A percentile compares a stretch with the other conserved stretches of the same genome.
Evolutionary conservation across 2,113 vertebrate species (phyloP).

Genomic region (Chlorodrepanis virens): DNA sequence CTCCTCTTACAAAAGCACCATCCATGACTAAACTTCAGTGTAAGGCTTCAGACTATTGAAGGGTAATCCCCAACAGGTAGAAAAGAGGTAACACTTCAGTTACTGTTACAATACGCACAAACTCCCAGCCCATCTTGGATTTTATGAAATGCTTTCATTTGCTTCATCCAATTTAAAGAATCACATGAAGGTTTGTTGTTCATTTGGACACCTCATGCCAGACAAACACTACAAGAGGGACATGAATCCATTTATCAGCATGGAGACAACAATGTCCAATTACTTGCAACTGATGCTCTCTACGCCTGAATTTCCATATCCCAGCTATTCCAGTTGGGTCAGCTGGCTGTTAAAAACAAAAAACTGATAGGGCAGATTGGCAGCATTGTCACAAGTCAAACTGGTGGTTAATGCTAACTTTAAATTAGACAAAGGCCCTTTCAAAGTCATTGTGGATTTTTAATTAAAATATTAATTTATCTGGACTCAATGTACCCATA

Average conservation of each 20-base stretch:
- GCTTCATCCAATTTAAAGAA: neutral
- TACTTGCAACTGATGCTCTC: neutral
- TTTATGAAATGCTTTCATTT: neutral
- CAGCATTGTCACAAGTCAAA: neutral
- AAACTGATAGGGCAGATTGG: neutral
- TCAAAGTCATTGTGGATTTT: neutral
- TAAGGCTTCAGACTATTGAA: neutral
- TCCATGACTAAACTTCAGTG: neutral
- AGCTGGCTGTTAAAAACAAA: neutral
- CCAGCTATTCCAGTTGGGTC: neutral
- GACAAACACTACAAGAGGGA: neutral
- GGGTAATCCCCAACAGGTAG: neutral
- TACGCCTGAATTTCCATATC: neutral
- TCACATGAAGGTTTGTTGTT: neutral
- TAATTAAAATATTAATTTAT: neutral
- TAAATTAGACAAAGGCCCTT: neutral
- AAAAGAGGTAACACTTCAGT: rapidly evolving
- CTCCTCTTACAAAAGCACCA: neutral
- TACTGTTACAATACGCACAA: neutral
- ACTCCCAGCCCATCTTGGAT: neutral
- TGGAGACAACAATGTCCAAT: neutral
- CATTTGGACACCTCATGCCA: neutral
- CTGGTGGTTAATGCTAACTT: neutral
- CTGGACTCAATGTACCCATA: neutral
- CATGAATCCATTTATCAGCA: neutral